Evolutionary conservation across 1,140 invertebrate species (phyloP), one percentile per base, ranked within the genome.

Genomic region (Subanguina moxae): DNA sequence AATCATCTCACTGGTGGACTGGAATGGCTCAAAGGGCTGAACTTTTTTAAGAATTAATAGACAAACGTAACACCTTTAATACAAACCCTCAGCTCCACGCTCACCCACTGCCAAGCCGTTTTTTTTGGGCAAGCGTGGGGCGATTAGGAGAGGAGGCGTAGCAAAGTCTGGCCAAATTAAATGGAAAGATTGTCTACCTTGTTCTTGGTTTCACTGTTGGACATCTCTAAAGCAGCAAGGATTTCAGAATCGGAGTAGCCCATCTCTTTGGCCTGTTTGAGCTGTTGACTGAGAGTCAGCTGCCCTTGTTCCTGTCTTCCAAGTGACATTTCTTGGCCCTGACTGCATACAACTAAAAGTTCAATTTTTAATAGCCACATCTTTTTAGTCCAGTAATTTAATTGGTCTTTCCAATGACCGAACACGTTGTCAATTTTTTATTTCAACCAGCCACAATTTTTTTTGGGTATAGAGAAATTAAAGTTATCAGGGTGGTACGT

Each of bases 1-100:
- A 46, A 75, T 69, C 73, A 69, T 69, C 17, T 68, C 32, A 52
- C 67, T 69, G 21, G 56, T 69, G 9, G 67, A 69, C 11, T 58
- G 42, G 38, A 69, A 69, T 1, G 67, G 67, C 46, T 69, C 67
- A 28, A 68, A 69, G 8, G 67, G 32, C 67, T 69, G 27, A 46
- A 69, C 64, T 52, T 38, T 58, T 25, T 57, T 23, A 57, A 46
- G 45, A 17, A n/a, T 46, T n/a, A 46, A 17, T n/a, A 46, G 15
- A 46, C n/a, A n/a, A n/a, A n/a, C n/a, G n/a, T n/a, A n/a, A n/a
- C n/a, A n/a, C n/a, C n/a, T n/a, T n/a, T 19, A 58, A 58, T 21
- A 11, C 11, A 11, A 23, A 42, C 9, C 9, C 21, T 23, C 19
- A 58, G 28, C 21, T 21, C 11, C 21, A 23, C 57, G 28, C 21